Percentiles rank a stretch among this genome's conserved stretches.
phyloP scores from a whole-genome alignment of 1,140 invertebrate species.

The Heliothis virescens region DNA sequence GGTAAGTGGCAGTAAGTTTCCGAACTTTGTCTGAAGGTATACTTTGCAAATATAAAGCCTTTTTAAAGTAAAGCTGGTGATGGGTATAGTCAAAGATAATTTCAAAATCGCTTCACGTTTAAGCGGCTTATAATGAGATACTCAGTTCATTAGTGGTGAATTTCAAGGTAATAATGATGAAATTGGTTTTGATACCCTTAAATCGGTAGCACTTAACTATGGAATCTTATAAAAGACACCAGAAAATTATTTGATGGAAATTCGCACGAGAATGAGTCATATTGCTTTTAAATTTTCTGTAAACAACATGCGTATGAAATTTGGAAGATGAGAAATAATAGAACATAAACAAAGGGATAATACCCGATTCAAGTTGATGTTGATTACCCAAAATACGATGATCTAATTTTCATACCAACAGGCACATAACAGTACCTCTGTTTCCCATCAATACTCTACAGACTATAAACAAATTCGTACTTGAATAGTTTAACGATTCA shows the following conservation, averaged over 20 bases:
- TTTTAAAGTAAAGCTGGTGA: background rate
- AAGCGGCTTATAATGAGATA: background rate
- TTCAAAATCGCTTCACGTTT: background rate
- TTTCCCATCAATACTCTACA: background rate
- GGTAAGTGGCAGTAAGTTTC: too few relatives aligned
- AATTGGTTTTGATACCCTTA: background rate
- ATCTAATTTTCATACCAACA: background rate
- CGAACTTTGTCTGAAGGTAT: too few relatives aligned
- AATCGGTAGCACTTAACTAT: too few relatives aligned
- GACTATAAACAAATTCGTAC: slow-evolving; percentile 32
- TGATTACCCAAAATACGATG: too few relatives aligned
- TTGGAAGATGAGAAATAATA: too few relatives aligned
- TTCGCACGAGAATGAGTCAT: background rate
- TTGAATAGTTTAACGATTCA: slow-evolving; percentile 35
- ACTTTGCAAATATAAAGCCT: background rate
- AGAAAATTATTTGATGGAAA: slow-evolving; percentile 4
- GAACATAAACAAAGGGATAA: too few relatives aligned
- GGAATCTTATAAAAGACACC: background rate
- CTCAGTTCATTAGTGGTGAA: background rate
- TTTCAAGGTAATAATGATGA: background rate
- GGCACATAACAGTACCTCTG: background rate
- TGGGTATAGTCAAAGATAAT: background rate
- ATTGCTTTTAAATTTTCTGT: background rate
- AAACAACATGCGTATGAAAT: background rate
- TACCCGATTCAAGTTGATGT: too few relatives aligned